phyloP scores from a whole-genome alignment of 1,140 invertebrate genomes.

The Drosophila grimshawi region DNA sequence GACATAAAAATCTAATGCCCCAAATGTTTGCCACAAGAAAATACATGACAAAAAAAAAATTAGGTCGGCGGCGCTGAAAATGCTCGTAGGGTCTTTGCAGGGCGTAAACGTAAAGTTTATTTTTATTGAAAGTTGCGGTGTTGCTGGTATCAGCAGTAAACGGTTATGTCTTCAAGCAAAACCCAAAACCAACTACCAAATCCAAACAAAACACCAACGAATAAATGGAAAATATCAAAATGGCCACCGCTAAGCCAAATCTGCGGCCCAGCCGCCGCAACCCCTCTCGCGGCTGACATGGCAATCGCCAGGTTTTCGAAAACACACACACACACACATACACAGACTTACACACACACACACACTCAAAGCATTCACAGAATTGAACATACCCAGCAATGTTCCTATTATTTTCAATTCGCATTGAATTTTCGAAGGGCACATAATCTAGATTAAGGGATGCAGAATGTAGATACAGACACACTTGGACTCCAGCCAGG shows the following conservation, averaged over 20 bases:
- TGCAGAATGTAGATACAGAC: conserved; percentile 32
- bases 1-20: conserved; percentile 55
- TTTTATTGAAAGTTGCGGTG: conserved; percentile 56
- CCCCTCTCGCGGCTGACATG: conserved; percentile 9
- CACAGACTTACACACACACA: conserved; percentile 10
- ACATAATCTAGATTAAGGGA: conserved; percentile 63
- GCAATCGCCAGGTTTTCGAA: conserved; percentile 47
- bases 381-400: conserved; percentile 52
- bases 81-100: conserved; percentile 1
- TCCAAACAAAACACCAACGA: conserved; percentile 54
- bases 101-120: conserved; percentile 21
- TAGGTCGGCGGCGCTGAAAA: not conserved
- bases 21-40: conserved; percentile 45
- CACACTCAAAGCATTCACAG: conserved; percentile 21
- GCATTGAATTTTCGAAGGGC: conserved; percentile 55
- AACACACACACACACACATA: conserved; percentile 27
- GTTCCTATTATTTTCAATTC: conserved; percentile 64
- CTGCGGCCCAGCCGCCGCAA: not conserved
- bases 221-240: conserved; percentile 65
- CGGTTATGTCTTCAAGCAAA: conserved; percentile 56
- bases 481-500: conserved; percentile 37
- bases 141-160: conserved; percentile 55
- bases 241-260: conserved; percentile 51
- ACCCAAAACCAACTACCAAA: conserved; percentile 37
- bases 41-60: not conserved